These are phyloP conservation scores for Xyrichtys novacula DNA, from an alignment of 2,797 vertebrate species.

Conservation along the genomic window DNA sequence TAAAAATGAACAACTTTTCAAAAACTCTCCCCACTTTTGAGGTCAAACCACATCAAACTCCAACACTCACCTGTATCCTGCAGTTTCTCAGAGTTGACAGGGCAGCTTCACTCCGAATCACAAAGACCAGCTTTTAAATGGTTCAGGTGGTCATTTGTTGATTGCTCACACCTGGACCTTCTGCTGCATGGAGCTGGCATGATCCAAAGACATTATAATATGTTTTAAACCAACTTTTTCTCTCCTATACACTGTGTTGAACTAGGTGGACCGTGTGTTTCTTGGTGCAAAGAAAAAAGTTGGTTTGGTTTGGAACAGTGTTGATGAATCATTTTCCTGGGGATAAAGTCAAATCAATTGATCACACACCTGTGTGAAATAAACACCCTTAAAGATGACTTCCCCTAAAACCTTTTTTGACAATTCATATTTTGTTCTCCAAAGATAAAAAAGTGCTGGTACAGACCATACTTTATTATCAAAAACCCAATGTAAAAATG, in stretches of 20 bases:
- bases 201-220: background rate
- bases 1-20: background rate
- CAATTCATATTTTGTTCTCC: too few relatives aligned
- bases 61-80: constrained; percentile 21
- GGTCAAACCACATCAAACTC: background rate
- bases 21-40: fast-evolving
- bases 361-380: background rate
- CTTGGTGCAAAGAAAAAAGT: background rate
- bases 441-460: too few relatives aligned
- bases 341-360: background rate
- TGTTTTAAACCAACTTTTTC: background rate
- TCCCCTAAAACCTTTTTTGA: too few relatives aligned
- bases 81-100: background rate
- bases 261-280: constrained; percentile 1
- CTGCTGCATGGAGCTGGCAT: background rate
- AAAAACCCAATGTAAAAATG: too few relatives aligned
- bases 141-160: constrained; percentile 20
- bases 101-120: fast-evolving
- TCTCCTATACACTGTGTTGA: background rate
- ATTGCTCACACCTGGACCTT: constrained; percentile 65
- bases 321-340: too few relatives aligned
- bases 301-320: background rate
- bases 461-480: too few relatives aligned
- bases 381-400: too few relatives aligned
- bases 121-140: constrained; percentile 40